phyloP scores from a whole-genome alignment of 2,888 invertebrate genomes.

The Amiota communis region DNA sequence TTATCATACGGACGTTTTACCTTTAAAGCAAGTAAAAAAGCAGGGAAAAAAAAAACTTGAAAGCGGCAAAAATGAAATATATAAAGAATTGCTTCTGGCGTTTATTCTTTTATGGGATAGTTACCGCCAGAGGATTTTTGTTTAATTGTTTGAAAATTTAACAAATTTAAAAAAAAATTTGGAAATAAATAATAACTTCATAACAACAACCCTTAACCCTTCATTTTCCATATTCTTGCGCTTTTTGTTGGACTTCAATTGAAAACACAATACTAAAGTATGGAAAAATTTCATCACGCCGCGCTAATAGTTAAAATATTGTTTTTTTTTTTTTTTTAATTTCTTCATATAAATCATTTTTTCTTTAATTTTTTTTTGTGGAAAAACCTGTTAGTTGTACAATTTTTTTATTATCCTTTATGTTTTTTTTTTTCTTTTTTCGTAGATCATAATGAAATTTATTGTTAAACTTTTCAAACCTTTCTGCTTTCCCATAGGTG shows the following conservation, averaged over 20 bases:
- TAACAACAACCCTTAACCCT: background rate
- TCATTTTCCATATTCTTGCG: background rate
- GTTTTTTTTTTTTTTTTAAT: background rate
- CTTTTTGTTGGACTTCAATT: background rate
- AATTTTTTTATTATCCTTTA: too few relatives aligned
- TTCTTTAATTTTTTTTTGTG: too few relatives aligned
- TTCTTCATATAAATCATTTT: background rate
- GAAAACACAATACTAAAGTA: background rate
- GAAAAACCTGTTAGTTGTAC: too few relatives aligned
- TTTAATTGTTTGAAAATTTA: conserved; percentile 6
- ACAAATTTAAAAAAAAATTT: background rate
- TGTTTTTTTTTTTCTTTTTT: too few relatives aligned
- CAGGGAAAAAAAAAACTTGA: background rate
- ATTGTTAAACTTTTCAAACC: too few relatives aligned
- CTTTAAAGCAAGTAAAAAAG: too few relatives aligned
- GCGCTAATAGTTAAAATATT: background rate
- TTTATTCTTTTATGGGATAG: background rate
- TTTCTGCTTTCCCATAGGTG: too few relatives aligned
- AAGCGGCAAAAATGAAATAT: conserved; percentile 8
- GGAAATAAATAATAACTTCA: background rate
- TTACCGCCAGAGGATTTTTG: background rate
- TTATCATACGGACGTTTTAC: too few relatives aligned
- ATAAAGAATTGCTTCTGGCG: conserved; percentile 18
- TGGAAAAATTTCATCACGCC: background rate
- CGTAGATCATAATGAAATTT: too few relatives aligned